These are phyloP conservation scores for Syngnathoides biaculeatus DNA, from an alignment of 2,113 vertebrate genomes.

Conservation along the genomic window DNA sequence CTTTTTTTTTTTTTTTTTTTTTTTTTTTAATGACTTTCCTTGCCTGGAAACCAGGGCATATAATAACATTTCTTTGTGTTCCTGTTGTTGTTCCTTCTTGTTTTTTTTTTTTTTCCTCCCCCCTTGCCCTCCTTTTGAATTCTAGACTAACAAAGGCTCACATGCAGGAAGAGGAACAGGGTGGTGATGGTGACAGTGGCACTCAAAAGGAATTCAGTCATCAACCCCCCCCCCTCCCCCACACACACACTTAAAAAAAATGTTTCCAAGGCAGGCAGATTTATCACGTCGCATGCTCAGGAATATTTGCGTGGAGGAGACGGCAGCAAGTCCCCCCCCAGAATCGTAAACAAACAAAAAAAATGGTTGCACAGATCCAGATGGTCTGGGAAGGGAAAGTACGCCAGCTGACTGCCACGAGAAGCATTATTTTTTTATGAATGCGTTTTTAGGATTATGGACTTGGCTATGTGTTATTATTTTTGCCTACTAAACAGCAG, in stretches of 20 bases:
- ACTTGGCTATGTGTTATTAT: slow-evolving; percentile 49
- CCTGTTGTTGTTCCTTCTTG: slow-evolving; percentile 30
- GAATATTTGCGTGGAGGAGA: slow-evolving; percentile 10
- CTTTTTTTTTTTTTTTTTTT: slow-evolving; percentile 59
- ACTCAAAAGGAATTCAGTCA: not conserved
- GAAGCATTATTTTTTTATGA: slow-evolving; percentile 39
- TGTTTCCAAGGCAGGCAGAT: slow-evolving; percentile 27
- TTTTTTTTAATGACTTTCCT: slow-evolving; percentile 72
- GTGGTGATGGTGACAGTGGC: slow-evolving; percentile 56
- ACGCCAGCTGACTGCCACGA: slow-evolving; percentile 20
- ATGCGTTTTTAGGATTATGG: slow-evolving; percentile 59
- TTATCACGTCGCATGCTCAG: slow-evolving; percentile 8
- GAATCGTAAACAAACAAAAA: slow-evolving; percentile 46
- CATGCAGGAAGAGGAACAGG: slow-evolving; percentile 45
- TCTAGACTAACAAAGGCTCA: slow-evolving; percentile 57
- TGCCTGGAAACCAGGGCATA: slow-evolving; percentile 78
- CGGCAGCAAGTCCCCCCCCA: slow-evolving; percentile 39
- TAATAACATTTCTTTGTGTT: slow-evolving; percentile 68
- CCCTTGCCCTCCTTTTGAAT: slow-evolving; percentile 48
- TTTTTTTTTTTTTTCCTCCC: too few relatives aligned
- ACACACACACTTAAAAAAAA: slow-evolving; percentile 4
- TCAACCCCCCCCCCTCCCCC: slow-evolving; percentile 4
- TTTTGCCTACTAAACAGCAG: slow-evolving; percentile 63
- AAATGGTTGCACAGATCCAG: slow-evolving; percentile 53
- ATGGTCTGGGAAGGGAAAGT: slow-evolving; percentile 58